These are phyloP conservation scores for Cydia splendana DNA, from an alignment of 1,140 invertebrate genomes.

Conservation along the genomic window DNA sequence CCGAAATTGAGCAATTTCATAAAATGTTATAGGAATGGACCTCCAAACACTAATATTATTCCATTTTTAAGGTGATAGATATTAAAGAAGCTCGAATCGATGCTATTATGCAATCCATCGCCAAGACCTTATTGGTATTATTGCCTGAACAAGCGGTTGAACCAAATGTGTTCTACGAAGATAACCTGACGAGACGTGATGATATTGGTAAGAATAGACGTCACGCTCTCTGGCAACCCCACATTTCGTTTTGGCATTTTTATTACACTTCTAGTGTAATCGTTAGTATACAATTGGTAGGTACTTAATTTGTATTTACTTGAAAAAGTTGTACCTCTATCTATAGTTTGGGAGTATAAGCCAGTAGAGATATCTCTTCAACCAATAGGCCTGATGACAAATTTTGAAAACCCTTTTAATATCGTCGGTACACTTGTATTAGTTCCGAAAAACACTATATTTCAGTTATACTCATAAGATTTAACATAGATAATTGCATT, in stretches of 20 bases:
- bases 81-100: slow-evolving; percentile 89
- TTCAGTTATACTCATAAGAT: too few species aligned
- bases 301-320: too few species aligned
- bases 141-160: slow-evolving; percentile 84
- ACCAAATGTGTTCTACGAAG: slow-evolving; percentile 83
- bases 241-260: background rate
- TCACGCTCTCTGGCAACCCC: background rate
- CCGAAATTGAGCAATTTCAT: background rate
- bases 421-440: too few species aligned
- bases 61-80: slow-evolving; percentile 81
- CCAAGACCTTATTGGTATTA: slow-evolving; percentile 83
- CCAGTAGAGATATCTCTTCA: too few species aligned
- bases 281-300: too few species aligned
- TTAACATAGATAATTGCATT: too few species aligned
- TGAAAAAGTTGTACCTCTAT: too few species aligned
- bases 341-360: too few species aligned
- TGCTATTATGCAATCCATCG: slow-evolving; percentile 84
- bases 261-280: too few species aligned
- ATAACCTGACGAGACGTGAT: slow-evolving; percentile 81
- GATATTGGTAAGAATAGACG: slow-evolving; percentile 71
- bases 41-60: background rate
- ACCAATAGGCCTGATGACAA: too few species aligned
- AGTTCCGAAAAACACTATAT: too few species aligned
- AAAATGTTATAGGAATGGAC: background rate
- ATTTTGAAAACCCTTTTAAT: too few species aligned